Percentiles rank a stretch among this genome's conserved stretches.
phyloP scores from a whole-genome alignment of 2,113 vertebrate species.

The Myiopsitta monachus region DNA sequence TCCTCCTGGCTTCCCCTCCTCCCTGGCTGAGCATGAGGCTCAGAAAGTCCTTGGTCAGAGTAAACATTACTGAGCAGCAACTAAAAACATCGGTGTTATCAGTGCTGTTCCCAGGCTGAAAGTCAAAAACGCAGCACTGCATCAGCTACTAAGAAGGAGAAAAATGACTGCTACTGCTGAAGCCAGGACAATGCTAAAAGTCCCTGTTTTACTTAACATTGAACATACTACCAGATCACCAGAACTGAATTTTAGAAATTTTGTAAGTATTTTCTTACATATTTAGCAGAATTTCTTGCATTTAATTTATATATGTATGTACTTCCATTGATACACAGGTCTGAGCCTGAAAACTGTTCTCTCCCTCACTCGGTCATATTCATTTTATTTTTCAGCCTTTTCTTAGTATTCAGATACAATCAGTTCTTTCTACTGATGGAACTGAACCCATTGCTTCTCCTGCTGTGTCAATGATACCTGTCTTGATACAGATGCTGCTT shows the following conservation, averaged over 20 bases:
- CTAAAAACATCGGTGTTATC: no score
- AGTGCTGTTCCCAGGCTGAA: no score
- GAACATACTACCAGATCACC: not conserved
- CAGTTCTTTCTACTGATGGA: not conserved
- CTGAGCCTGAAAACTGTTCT: not conserved
- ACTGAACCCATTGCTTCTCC: not conserved
- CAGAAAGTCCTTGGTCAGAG: no score
- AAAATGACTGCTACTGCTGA: no score
- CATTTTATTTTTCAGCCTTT: not conserved
- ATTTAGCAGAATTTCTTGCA: not conserved
- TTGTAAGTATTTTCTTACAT: not conserved
- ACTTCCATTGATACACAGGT: not conserved
- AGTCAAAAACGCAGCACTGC: no score
- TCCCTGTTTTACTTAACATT: not conserved
- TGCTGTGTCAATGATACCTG: not conserved
- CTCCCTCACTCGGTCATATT: not conserved
- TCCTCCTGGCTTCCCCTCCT: no score
- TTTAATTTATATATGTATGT: not conserved
- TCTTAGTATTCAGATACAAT: not conserved
- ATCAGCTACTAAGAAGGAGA: no score
- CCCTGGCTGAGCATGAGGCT: no score
- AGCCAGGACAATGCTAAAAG: not conserved
- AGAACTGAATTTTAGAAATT: not conserved
- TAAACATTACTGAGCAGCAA: no score
- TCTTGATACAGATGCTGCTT: not conserved